Base-by-base conservation (phyloP, 2,113 vertebrate species). In the Peromyscus leucopus region DNA sequence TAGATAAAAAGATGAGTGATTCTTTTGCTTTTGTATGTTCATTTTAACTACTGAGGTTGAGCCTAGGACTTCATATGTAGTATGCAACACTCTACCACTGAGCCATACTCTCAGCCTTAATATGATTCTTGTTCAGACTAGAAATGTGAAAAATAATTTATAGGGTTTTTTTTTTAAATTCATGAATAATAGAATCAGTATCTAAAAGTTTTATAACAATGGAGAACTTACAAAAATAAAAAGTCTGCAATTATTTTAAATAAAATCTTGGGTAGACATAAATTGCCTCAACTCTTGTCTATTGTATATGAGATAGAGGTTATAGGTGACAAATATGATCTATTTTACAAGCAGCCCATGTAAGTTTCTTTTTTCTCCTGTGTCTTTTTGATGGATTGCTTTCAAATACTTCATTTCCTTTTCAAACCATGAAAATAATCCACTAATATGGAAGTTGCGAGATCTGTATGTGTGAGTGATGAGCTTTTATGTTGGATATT, bases 91-190 rank as follows among this genome's bases (percentile, higher is more conserved):
- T 85, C 24, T 86, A 33, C 39, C 24, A 65, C 83, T 26, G 15
- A 85, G n/a, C 17, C 3, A 3, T 33, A 33, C 16, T 12, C 39
- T 67, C 42, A 33, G 8, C 61, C 28, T 69, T 69, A 69, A 79
- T 36, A 7, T 88, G 76, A n/a, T 93, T 85, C 16, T 80, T 42
- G 89, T 80, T 89, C 76, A 63, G 4, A 80, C 67, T 75, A 42
- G 24, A 61, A 95, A 55, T 79, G 36, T 79, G 55, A 69, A 95
- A 79, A 96, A 28, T 67, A 84, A 84, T 42, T 36, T 26, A 87
- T 61, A 88, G 82, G 17, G 42, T 48, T 36, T 69, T 80, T 55
- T 36, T 69, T 80, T 55, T n/a, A n/a, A n/a, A 19, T 83, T 87
- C 24, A 21, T 83, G 7, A 22, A 26, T 90, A 39, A 36, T 83